These are phyloP conservation scores for Xenopus borealis DNA, from an alignment of 2,113 vertebrate species.

Conservation along the genomic window DNA sequence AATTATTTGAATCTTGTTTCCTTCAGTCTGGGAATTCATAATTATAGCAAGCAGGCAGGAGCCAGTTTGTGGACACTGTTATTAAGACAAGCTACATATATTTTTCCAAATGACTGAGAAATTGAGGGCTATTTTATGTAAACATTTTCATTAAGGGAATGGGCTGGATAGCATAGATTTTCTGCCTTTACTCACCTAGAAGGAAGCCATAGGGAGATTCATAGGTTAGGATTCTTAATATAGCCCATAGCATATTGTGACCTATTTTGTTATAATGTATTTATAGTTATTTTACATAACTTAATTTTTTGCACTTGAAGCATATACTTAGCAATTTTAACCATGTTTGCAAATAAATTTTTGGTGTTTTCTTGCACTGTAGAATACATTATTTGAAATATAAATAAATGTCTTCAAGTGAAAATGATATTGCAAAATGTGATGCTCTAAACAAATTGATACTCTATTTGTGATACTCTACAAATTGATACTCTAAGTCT, in stretches of 20 bases:
- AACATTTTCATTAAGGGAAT: not conserved
- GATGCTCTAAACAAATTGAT: too few species aligned
- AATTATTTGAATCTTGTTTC: too few species aligned
- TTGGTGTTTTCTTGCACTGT: too few species aligned
- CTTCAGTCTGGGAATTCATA: too few species aligned
- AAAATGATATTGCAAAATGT: too few species aligned
- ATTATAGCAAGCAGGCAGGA: too few species aligned
- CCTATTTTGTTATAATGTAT: constrained; percentile 3
- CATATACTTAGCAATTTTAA: too few species aligned
- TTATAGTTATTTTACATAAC: constrained; percentile 4
- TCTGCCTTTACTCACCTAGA: not conserved
- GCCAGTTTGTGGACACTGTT: too few species aligned
- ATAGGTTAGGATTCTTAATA: not conserved
- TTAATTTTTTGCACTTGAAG: not conserved
- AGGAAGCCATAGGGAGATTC: not conserved
- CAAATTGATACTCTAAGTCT: too few species aligned
- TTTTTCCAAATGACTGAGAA: not conserved
- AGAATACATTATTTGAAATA: not conserved
- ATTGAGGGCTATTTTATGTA: not conserved
- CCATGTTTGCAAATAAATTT: too few species aligned
- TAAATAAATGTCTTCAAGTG: not conserved
- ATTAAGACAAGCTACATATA: too few species aligned
- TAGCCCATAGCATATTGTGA: not conserved
- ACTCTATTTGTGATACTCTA: too few species aligned
- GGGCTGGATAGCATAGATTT: not conserved